Percentiles rank a stretch among this genome's conserved stretches.
These are phyloP conservation scores for Hesperia comma DNA, from an alignment of 2,888 invertebrate genomes.

Conservation along the genomic window DNA sequence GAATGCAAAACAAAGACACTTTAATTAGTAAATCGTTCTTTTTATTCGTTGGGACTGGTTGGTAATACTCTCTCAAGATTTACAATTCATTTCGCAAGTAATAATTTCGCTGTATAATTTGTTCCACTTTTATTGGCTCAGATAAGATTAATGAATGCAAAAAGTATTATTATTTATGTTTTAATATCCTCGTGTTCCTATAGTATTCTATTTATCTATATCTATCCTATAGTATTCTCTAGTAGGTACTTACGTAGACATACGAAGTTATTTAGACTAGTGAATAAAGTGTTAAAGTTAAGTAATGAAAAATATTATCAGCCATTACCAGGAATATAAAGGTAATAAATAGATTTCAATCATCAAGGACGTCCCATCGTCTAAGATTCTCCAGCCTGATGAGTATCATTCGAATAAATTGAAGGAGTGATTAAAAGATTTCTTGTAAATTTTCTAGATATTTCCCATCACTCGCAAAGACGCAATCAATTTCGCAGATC, in stretches of 20 bases:
- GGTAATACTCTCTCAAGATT: conserved; percentile 6
- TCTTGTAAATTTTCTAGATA: neutral
- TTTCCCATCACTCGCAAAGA: neutral
- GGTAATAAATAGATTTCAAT: conserved; percentile 25
- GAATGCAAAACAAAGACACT: conserved; percentile 32
- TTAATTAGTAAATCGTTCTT: conserved; percentile 32
- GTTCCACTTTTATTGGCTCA: conserved; percentile 1
- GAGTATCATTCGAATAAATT: conserved; percentile 12
- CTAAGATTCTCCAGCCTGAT: neutral
- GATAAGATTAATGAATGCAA: neutral
- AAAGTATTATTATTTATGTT: conserved; percentile 1
- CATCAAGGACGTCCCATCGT: neutral
- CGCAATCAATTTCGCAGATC: conserved; percentile 12
- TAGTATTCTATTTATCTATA: neutral
- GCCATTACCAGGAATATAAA: conserved; percentile 9
- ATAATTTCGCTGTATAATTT: conserved; percentile 7
- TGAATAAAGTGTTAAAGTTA: too few relatives aligned
- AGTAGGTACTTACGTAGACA: too few relatives aligned
- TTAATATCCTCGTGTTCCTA: neutral
- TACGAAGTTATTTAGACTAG: too few relatives aligned
- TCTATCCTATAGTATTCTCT: too few relatives aligned
- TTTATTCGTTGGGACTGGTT: conserved; percentile 22
- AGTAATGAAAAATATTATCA: conserved; percentile 18
- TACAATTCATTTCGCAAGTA: conserved; percentile 26
- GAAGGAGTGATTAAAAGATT: neutral